A percentile compares a stretch with the other conserved stretches of the same genome.
Evolutionary conservation across 2,797 vertebrate genomes (phyloP).

Genomic region (Myotis pilosus): DNA sequence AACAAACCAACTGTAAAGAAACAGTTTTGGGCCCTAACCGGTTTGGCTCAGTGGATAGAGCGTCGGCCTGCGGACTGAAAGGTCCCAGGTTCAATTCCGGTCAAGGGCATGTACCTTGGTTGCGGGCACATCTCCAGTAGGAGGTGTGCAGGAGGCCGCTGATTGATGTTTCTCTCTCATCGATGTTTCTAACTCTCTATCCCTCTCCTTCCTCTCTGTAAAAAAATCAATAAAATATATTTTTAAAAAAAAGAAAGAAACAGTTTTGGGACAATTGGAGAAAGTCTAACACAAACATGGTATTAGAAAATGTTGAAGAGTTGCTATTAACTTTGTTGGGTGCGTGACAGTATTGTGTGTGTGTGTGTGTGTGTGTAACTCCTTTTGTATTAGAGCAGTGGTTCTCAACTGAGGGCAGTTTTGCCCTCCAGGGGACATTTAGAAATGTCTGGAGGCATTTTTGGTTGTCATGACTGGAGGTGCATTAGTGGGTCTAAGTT

Average conservation of each 20-base stretch:
- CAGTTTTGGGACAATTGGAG: background rate
- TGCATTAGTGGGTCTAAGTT: background rate
- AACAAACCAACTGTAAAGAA: background rate
- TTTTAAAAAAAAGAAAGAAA: background rate
- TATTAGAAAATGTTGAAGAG: background rate
- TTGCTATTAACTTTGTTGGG: background rate
- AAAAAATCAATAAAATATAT: too few species aligned
- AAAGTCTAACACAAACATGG: background rate
- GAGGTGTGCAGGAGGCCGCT: too few species aligned
- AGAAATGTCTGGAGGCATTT: background rate
- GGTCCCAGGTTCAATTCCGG: too few species aligned
- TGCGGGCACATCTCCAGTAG: too few species aligned
- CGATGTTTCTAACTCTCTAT: too few species aligned
- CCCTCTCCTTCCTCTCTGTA: too few species aligned
- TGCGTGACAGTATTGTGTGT: background rate
- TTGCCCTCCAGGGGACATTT: background rate
- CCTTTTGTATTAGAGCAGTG: background rate
- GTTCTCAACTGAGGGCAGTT: background rate
- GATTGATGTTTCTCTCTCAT: too few species aligned
- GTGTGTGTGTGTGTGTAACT: background rate
- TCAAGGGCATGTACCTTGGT: too few species aligned
- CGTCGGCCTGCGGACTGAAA: too few species aligned
- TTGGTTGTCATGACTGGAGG: background rate
- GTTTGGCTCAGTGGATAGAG: too few species aligned
- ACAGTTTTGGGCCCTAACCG: background rate